Evolutionary conservation across 2,797 vertebrate genomes (phyloP), one percentile per base, ranked within the genome.

Genomic region (Distichodus sexfasciatus): DNA sequence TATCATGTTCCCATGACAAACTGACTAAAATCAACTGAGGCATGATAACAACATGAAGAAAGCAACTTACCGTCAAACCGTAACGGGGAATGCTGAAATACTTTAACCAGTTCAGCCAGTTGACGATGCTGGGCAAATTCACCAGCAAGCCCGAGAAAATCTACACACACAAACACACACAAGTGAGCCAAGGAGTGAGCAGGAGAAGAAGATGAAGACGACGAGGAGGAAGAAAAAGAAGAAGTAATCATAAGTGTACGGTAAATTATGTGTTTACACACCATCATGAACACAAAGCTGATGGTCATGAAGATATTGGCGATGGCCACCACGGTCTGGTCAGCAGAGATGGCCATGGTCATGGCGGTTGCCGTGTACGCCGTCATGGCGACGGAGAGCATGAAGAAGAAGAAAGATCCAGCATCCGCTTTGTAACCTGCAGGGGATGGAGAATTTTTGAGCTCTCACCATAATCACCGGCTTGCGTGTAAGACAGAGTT

Each of bases 281-380:
- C 96, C 90, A 94, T 96, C 96, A 98, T 98, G 76, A 96, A 95
- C 62, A 97, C 89, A 60, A 92, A 96, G 11, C 61, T 0, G 66
- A 96, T 92, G 29, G 94, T 96, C 86, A 92, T 85, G 79, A 93
- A 89, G 54, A 98, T 91, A 77, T 94, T 95, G 71, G 94, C 94
- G 40, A 96, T 67, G 33, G 94, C 82, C 0, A 94, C 92, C 71
- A 94, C 91, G 0, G 79, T 91, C 82, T 96, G 93, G 79, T 96
- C 96, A 2, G 94, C 87, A 0, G 94, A 93, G 70, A 98, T 91
- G 41, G 95, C 94, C 43, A 98, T 72, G 0, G 90, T 89, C 96
- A 97, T 93, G 1, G 94, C 79, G 0, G 94, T 94, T 40, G 93
- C 90, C 0, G 95, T 83, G 76, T 94, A 96, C 10, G 94, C 79